Evolutionary conservation across 2,888 invertebrate species (phyloP), one percentile per base, ranked within the genome.

Genomic region (Scaptomyza parva): DNA sequence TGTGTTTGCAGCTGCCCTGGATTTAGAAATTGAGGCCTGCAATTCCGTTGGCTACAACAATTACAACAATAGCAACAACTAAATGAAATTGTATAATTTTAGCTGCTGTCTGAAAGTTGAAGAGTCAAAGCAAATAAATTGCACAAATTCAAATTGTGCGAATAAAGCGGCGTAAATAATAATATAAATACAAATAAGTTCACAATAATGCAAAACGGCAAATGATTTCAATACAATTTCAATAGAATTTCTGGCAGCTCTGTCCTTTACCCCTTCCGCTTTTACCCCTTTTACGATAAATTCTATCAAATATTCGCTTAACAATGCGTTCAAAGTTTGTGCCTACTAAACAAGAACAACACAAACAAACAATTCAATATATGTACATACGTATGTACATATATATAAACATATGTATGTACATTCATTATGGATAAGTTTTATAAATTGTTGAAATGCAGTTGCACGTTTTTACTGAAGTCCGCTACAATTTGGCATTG

Each of bases 41-140:
- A 17, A 24, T 44, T 44, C 35, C 26, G 12, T n/a, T 47, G 28
- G 33, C 41, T 20, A 40, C 50, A 53, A 60, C 33, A 53, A 44
- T 22, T 17, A 35, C 33, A 55, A 66, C 30, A 41, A 58, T 51
- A 45, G 37, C 55, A 43, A 68, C 66, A 63, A 47, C n/a, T n/a
- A 63, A 78, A 66, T 39, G 37, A 52, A 55, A 47, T 62, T 72
- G 28, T 58, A 61, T 65, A 79, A 50, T 63, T 66, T 37, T 14
- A 60, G 57, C 47, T 57, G 65, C 57, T 58, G 52, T 52, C 59
- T 24, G 40, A 58, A 70, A 73, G 76, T 83, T 86, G 70, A 83
- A 65, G 68, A 79, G 83, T 70, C 69, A 78, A 71, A 71, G 70
- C 43, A 74, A 86, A 86, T 81, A 83, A 80, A 86, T 81, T 86